phyloP scores from a whole-genome alignment of 2,797 vertebrate species.

The Distichodus sexfasciatus region DNA sequence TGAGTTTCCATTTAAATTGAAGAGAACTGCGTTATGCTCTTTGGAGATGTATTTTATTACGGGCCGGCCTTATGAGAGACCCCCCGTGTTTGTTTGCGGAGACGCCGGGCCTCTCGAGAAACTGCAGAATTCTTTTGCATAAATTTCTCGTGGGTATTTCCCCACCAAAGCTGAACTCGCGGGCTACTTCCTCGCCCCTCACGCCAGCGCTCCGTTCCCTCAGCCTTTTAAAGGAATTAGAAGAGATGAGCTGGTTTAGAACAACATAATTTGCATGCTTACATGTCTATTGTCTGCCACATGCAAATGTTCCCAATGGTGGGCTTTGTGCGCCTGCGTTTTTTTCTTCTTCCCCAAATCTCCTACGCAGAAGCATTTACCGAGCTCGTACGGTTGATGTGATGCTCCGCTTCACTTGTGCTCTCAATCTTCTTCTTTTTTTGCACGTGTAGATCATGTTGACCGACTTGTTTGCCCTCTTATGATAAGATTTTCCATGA shows the following conservation, averaged over 20 bases:
- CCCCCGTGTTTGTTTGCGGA: conserved; percentile 64
- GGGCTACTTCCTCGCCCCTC: conserved; percentile 46
- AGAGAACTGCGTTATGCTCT: conserved; percentile 64
- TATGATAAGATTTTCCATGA: conserved; percentile 47
- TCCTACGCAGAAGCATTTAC: conserved; percentile 23
- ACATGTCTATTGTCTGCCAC: conserved; percentile 41
- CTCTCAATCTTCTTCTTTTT: conserved; percentile 28
- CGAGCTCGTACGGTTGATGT: conserved; percentile 8
- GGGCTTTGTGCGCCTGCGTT: conserved; percentile 10
- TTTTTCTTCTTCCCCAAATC: neutral
- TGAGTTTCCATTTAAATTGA: conserved; percentile 47
- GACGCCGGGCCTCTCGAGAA: conserved; percentile 53
- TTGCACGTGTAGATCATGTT: conserved; percentile 44
- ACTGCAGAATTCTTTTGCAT: conserved; percentile 70
- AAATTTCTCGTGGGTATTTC: conserved; percentile 65
- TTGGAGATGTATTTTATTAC: conserved; percentile 65
- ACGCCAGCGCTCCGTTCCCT: conserved; percentile 36
- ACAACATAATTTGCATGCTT: conserved; percentile 47
- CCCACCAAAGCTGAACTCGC: conserved; percentile 46
- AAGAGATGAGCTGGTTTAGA: conserved; percentile 49
- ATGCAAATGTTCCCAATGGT: conserved; percentile 43
- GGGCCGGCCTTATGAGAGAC: conserved; percentile 53
- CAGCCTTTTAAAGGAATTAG: conserved; percentile 52
- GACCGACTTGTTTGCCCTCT: conserved; percentile 50
- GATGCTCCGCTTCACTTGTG: conserved; percentile 23